Evolutionary conservation across 1,140 invertebrate species (phyloP).

Genomic region (Drosophila baimaii): DNA sequence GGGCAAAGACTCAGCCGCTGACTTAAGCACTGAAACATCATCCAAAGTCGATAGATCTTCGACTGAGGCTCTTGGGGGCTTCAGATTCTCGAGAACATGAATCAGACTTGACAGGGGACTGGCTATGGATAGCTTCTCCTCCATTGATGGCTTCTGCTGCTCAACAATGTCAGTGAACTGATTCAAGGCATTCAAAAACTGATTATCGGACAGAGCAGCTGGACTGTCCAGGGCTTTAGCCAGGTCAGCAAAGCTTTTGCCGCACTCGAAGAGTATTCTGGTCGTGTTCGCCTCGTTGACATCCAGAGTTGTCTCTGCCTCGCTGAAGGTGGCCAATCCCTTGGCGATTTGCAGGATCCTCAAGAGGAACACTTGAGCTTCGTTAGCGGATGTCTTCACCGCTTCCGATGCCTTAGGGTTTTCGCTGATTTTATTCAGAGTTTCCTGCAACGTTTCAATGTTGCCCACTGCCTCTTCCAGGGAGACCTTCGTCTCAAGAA

Average conservation of each 20-base stretch:
- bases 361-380: slow-evolving; percentile 62
- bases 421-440: slow-evolving; percentile 56
- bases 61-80: slow-evolving; percentile 41
- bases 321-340: slow-evolving; percentile 59
- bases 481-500: slow-evolving; percentile 70
- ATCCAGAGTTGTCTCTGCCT: slow-evolving; percentile 58
- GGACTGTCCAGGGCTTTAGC: slow-evolving; percentile 56
- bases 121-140: slow-evolving; percentile 51
- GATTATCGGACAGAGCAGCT: slow-evolving; percentile 14
- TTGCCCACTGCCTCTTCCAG: slow-evolving; percentile 66
- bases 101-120: slow-evolving; percentile 59
- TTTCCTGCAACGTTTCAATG: slow-evolving; percentile 63
- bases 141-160: slow-evolving; percentile 46
- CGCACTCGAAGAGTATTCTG: slow-evolving; percentile 60
- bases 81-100: slow-evolving; percentile 54
- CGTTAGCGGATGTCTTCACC: slow-evolving; percentile 46
- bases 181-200: slow-evolving; percentile 51
- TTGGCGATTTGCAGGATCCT: slow-evolving; percentile 65
- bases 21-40: slow-evolving; percentile 86
- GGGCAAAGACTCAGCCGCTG: slow-evolving; percentile 84
- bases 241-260: slow-evolving; percentile 66
- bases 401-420: slow-evolving; percentile 31
- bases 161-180: slow-evolving; percentile 57
- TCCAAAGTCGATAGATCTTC: slow-evolving; percentile 85
- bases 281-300: slow-evolving; percentile 60